Percentiles rank a stretch among this genome's conserved stretches.
These are phyloP conservation scores for Meriones unguiculatus DNA, from an alignment of 2,113 vertebrate genomes.

Conservation along the genomic window DNA sequence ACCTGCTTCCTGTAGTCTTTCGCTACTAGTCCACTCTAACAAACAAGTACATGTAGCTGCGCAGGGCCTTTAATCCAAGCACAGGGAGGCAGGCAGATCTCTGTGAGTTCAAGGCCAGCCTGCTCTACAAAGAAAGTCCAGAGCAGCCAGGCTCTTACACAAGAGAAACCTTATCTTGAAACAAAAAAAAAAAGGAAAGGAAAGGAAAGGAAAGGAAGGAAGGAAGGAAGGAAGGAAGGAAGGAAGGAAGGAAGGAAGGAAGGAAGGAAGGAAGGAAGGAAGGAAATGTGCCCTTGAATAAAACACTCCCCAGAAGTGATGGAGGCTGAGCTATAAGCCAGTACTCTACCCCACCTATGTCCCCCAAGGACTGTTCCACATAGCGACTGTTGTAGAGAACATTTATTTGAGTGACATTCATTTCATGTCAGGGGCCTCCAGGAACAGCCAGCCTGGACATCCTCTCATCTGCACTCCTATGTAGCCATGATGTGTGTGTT, in stretches of 20 bases:
- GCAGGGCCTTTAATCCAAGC: no score
- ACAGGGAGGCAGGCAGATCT: no score
- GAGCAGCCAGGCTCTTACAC: no score
- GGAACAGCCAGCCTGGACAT: not conserved
- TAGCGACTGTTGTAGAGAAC: not conserved
- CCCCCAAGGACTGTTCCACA: constrained; percentile 20
- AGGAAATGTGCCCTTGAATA: not conserved
- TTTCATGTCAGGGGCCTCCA: not conserved
- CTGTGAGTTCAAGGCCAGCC: no score
- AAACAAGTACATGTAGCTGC: no score
- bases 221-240: no score
- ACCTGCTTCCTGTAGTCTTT: not conserved
- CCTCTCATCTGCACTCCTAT: not conserved
- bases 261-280: no score
- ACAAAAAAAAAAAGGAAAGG: no score
- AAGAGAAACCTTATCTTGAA: no score
- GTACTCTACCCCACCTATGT: not conserved
- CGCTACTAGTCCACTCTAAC: not conserved
- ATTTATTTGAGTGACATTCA: not conserved
- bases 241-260: no score
- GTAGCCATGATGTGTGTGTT: not conserved
- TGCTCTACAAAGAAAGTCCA: no score
- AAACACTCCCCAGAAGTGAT: not conserved
- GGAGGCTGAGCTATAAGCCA: not conserved
- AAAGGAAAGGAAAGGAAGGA: no score